These are phyloP conservation scores for Lutjanus erythropterus DNA, from an alignment of 2,113 vertebrate species.

Conservation along the genomic window DNA sequence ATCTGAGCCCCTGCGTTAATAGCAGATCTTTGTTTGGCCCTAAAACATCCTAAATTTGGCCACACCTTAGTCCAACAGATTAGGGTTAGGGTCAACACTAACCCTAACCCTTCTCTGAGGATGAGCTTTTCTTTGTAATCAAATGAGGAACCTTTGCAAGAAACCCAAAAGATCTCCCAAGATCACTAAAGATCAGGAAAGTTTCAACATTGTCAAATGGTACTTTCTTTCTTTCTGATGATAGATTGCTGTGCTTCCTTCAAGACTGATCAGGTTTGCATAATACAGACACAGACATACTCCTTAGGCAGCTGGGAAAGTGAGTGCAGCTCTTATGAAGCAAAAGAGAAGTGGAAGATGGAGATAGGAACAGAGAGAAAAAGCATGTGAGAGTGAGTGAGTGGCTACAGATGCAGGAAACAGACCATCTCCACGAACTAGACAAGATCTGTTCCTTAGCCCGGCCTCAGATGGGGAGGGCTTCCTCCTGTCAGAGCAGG, in stretches of 20 bases:
- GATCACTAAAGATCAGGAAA: not conserved
- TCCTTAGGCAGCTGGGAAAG: slow-evolving; percentile 45
- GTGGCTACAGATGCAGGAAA: slow-evolving; percentile 73
- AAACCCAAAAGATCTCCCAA: not conserved
- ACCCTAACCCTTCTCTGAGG: not conserved
- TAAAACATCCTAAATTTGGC: slow-evolving; percentile 51
- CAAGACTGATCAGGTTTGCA: not conserved
- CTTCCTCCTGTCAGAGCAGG: slow-evolving; percentile 40
- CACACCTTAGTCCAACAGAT: slow-evolving; percentile 18
- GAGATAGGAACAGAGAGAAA: slow-evolving; percentile 4
- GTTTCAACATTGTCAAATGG: not conserved
- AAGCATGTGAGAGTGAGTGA: slow-evolving; percentile 22
- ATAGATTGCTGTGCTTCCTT: slow-evolving; percentile 20
- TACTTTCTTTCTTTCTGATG: not conserved
- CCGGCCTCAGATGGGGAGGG: slow-evolving; percentile 21
- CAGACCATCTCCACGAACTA: slow-evolving; percentile 61
- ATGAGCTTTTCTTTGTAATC: not conserved
- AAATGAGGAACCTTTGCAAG: not conserved
- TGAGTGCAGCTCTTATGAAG: slow-evolving; percentile 70
- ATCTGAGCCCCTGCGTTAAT: slow-evolving; percentile 49
- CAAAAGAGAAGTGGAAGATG: slow-evolving; percentile 12
- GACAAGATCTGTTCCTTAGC: slow-evolving; percentile 48
- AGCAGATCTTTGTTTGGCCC: slow-evolving; percentile 56
- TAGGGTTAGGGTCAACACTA: not conserved
- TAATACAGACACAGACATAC: not conserved